Conservation (phyloP, 2,888 invertebrate species). For the Leptinotarsa tumamoca region DNA sequence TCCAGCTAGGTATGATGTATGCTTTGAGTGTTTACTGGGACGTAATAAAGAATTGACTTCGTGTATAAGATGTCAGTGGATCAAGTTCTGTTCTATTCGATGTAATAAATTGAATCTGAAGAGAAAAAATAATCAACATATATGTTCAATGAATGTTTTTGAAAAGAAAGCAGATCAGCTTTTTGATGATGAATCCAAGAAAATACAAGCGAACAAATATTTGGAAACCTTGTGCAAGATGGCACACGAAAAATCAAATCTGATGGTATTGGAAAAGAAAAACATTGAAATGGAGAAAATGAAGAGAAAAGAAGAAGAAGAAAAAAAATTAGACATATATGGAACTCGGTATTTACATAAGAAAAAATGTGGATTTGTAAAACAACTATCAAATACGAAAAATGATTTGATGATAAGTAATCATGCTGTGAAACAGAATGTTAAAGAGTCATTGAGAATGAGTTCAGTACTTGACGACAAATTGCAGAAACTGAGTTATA, state of each 20-base stretch:
- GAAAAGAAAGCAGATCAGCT: constrained; percentile 1
- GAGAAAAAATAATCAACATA: constrained; percentile 44
- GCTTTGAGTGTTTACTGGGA: constrained; percentile 59
- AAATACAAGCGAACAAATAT: constrained; percentile 2
- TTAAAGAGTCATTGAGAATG: neutral
- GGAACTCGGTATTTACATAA: constrained; percentile 40
- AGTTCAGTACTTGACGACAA: neutral
- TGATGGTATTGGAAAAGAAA: constrained; percentile 26
- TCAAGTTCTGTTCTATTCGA: constrained; percentile 60
- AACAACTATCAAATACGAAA: neutral
- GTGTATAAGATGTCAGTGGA: constrained; percentile 60
- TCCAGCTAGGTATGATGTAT: constrained; percentile 56
- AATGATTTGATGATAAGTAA: neutral
- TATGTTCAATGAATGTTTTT: constrained; percentile 44
- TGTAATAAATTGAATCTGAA: constrained; percentile 57
- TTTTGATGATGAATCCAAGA: neutral
- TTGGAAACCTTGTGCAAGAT: constrained; percentile 17
- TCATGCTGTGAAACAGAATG: neutral
- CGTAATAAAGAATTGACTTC: constrained; percentile 49
- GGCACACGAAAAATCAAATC: constrained; percentile 23
- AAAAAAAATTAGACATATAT: constrained; percentile 45
- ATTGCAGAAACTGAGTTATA: constrained; percentile 15
- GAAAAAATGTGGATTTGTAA: neutral
- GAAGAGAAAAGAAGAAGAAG: constrained; percentile 33
- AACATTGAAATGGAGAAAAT: constrained; percentile 24